Evolutionary conservation across 2,888 invertebrate genomes (phyloP).

Genomic region (Orgyia antiqua): DNA sequence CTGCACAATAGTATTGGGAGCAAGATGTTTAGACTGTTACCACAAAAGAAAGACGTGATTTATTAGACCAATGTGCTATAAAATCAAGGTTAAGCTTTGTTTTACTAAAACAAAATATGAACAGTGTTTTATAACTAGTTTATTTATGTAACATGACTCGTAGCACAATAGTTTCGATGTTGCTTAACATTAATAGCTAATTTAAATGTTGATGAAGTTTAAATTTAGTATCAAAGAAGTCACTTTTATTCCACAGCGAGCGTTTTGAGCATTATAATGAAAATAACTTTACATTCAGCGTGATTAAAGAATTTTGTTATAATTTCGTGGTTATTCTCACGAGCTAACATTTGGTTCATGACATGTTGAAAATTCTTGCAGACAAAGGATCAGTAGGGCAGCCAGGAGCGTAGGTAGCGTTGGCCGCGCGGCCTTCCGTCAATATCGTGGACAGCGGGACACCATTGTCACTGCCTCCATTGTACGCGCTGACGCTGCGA

Average conservation of each 20-base stretch:
- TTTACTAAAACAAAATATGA: slow-evolving; percentile 11
- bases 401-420: slow-evolving; percentile 67
- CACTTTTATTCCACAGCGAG: too few relatives aligned
- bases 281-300: slow-evolving; percentile 18
- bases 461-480: slow-evolving; percentile 68
- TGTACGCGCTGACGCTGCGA: slow-evolving; percentile 58
- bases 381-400: slow-evolving; percentile 56
- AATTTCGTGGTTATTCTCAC: slow-evolving; percentile 55
- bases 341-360: slow-evolving; percentile 60
- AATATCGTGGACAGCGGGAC: slow-evolving; percentile 74
- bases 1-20: slow-evolving; percentile 30
- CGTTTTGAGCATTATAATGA: background rate
- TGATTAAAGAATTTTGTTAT: slow-evolving; percentile 53
- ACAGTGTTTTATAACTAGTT: slow-evolving; percentile 9
- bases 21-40: slow-evolving; percentile 36
- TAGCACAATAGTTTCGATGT: too few relatives aligned
- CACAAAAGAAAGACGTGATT: slow-evolving; percentile 29
- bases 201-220: too few relatives aligned
- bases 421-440: slow-evolving; percentile 54
- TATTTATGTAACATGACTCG: too few relatives aligned
- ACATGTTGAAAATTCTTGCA: slow-evolving; percentile 61
- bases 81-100: slow-evolving; percentile 19
- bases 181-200: too few relatives aligned
- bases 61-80: slow-evolving; percentile 35
- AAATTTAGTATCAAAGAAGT: too few relatives aligned